A percentile compares a stretch with the other conserved stretches of the same genome.
Evolutionary conservation across 2,797 vertebrate genomes (phyloP).

Genomic region (Rhodeus uyekii): DNA sequence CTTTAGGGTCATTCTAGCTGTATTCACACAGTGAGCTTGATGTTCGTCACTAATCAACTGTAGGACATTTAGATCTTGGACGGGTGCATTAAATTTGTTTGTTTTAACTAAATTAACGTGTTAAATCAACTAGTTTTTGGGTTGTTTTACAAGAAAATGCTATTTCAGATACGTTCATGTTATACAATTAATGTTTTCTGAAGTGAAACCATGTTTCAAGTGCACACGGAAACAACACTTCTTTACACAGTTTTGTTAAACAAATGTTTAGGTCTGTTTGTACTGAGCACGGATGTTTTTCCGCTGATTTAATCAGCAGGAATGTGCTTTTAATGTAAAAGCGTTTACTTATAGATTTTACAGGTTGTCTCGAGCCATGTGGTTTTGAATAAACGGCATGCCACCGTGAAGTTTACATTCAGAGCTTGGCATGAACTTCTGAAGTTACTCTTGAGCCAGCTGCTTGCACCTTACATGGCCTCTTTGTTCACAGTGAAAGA

Average conservation of each 20-base stretch:
- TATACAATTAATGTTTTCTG: not conserved
- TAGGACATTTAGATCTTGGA: too few species aligned
- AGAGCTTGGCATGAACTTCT: slow-evolving; percentile 19
- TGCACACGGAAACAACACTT: not conserved
- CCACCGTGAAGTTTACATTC: not conserved
- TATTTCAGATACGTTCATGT: not conserved
- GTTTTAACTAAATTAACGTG: too few species aligned
- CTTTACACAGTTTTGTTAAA: not conserved
- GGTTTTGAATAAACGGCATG: slow-evolving; percentile 5
- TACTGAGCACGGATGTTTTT: slow-evolving; percentile 5
- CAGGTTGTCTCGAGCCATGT: not conserved
- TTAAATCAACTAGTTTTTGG: too few species aligned
- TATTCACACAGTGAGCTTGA: too few species aligned
- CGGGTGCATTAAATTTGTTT: too few species aligned
- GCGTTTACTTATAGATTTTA: slow-evolving; percentile 33
- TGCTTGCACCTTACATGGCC: not conserved
- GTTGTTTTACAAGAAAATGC: not conserved
- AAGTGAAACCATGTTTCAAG: not conserved
- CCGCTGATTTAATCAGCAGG: not conserved
- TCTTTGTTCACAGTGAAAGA: slow-evolving; percentile 17
- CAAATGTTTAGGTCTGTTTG: not conserved
- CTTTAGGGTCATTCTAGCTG: too few species aligned
- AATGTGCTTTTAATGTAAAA: slow-evolving; percentile 7
- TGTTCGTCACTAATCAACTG: too few species aligned
- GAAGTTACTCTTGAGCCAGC: slow-evolving; percentile 11